Base-by-base conservation (phyloP, 2,888 invertebrate genomes). In the Volucella inflata region DNA sequence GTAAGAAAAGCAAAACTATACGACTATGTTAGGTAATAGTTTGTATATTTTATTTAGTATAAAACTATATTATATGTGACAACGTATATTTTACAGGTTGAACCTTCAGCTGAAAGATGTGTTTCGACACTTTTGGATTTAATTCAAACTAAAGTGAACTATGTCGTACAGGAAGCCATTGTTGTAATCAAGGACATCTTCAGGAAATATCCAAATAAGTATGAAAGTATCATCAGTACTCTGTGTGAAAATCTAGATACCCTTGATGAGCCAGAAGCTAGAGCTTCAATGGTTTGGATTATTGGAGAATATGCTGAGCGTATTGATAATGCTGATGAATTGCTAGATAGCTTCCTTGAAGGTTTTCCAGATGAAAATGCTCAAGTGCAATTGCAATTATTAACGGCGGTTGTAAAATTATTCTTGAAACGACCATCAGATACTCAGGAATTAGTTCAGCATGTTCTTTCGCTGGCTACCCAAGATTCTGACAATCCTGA, bases 121-220 rank as follows among this genome's bases (percentile, higher is more conserved):
- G 99, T 99, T 0, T 98, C 98, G 4, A 99, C 99, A 0, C 94
- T 99, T 9, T 93, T 99, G 21, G 99, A 99, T 92, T 94, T 99
- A 72, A 99, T 99, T 90, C 99, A 99, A 93, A 99, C 99, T 0
- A 99, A 99, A 93, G 99, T 98, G 17, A 99, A 99, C 94, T 99
- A 99, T 91, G 99, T 99, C 14, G 99, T 99, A 0, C 99, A 99
- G 92, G 99, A 99, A 91, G 99, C 99, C 0, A 99, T 99, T 87
- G 99, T 99, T 11, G 99, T 99, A 21, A 99, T 99, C 90, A 99
- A 99, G 93, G 98, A 98, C 90, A 98, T 98, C 87, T 98, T 98
- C 94, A 94, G 97, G 74, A 98, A 99, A 92, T 99, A 99, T 93
- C 99, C 99, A 10, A 99, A 99, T 93, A 99, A 99, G 92, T 99